phyloP scores from a whole-genome alignment of 2,113 vertebrate genomes.

The Haemorhous mexicanus region DNA sequence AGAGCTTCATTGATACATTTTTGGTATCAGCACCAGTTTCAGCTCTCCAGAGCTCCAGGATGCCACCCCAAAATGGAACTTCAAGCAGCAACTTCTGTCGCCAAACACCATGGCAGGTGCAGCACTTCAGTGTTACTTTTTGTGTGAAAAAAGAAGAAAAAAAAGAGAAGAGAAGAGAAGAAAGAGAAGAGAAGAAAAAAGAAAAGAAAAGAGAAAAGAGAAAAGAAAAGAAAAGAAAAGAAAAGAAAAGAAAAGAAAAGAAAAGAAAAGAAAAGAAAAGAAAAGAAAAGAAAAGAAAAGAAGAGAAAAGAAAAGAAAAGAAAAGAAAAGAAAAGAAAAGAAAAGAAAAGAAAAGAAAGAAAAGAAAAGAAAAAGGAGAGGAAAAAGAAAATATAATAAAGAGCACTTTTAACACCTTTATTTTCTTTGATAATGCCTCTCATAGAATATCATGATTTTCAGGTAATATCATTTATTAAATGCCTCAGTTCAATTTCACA shows the following conservation, averaged over 20 bases:
- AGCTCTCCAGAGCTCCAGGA: not conserved
- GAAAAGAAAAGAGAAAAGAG: fast-evolving
- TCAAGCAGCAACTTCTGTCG: not conserved
- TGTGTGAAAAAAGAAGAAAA: not conserved
- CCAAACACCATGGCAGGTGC: not conserved
- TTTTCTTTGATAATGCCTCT: not conserved
- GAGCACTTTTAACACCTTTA: not conserved
- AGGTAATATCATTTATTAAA: not conserved
- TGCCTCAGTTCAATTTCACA: not conserved
- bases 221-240: fast-evolving
- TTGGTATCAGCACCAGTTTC: not conserved
- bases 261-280: not conserved
- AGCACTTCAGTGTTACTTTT: not conserved
- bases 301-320: no score
- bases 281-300: fast-evolving
- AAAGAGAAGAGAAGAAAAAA: fast-evolving
- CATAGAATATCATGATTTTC: not conserved
- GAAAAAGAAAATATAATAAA: fast-evolving
- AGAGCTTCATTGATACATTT: not conserved
- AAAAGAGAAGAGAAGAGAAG: fast-evolving
- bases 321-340: fast-evolving
- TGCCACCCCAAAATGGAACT: not conserved
- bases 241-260: not conserved
- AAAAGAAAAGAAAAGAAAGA: no score
- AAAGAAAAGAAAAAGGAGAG: no score